Percentiles rank a stretch among this genome's conserved stretches.
These are phyloP conservation scores for Holocentrus rufus DNA, from an alignment of 2,797 vertebrate species.

Conservation along the genomic window DNA sequence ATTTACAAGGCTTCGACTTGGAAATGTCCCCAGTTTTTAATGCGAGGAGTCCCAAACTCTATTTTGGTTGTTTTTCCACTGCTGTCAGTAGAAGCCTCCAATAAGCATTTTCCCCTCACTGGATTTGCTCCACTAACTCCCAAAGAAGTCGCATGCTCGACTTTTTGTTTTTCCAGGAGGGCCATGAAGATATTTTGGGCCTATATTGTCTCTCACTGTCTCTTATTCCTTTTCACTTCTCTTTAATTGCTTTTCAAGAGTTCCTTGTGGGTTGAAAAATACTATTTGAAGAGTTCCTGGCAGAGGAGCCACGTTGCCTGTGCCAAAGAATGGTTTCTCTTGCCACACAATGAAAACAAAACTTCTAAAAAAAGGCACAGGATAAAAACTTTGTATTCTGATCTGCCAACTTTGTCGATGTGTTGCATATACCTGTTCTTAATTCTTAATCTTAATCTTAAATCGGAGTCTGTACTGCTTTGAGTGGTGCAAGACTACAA, in stretches of 20 bases:
- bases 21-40: constrained; percentile 60
- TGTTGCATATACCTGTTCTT: not conserved
- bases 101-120: constrained; percentile 67
- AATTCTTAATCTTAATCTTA: constrained; percentile 1
- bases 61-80: constrained; percentile 76
- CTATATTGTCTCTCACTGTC: constrained; percentile 62
- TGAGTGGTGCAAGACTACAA: constrained; percentile 8
- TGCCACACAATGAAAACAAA: constrained; percentile 67
- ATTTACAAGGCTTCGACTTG: constrained; percentile 52
- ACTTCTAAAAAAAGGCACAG: constrained; percentile 56
- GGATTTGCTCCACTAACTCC: constrained; percentile 70
- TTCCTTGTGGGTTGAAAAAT: constrained; percentile 64
- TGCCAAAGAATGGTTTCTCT: constrained; percentile 64
- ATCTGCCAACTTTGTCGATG: constrained; percentile 37
- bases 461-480: constrained; percentile 25
- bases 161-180: constrained; percentile 70
- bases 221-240: constrained; percentile 68
- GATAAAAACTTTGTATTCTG: constrained; percentile 52
- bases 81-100: constrained; percentile 66
- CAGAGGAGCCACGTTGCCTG: constrained; percentile 35
- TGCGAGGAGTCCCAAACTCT: constrained; percentile 49
- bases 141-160: constrained; percentile 54
- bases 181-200: constrained; percentile 67
- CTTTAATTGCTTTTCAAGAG: constrained; percentile 79
- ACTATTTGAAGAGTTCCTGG: constrained; percentile 73